Base-by-base conservation (phyloP, 2,888 invertebrate species). In the Mesorhabditis belari region DNA sequence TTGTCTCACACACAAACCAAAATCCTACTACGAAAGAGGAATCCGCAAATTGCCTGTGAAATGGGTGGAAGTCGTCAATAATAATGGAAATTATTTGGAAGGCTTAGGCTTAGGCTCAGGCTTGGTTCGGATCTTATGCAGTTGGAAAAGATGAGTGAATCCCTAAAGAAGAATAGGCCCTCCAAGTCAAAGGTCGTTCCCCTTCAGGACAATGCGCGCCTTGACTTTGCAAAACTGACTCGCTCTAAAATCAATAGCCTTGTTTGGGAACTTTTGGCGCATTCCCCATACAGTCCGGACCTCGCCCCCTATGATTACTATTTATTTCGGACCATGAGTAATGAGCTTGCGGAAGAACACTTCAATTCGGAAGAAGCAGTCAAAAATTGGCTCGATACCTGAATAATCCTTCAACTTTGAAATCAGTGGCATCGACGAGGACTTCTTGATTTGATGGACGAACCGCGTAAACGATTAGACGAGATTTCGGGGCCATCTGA, bases 301-400 rank as follows among this genome's bases (percentile, higher is more conserved):
- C 92, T 89, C 0, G 93, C 93, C 58, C 92, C 86, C 5, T 90
- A 92, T 64, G 93, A n/a, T n/a, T n/a, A n/a, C n/a, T n/a, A n/a
- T n/a, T n/a, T n/a, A n/a, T n/a, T n/a, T n/a, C n/a, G n/a, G n/a
- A n/a, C n/a, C n/a, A n/a, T n/a, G n/a, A n/a, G n/a, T n/a, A n/a
- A n/a, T n/a, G n/a, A n/a, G n/a, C n/a, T n/a, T n/a, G n/a, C n/a
- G n/a, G n/a, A n/a, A n/a, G n/a, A 81, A 87, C 70, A 67, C n/a
- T 67, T 64, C 2, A n/a, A 12, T 51, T 12, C n/a, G 23, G 9
- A 23, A 19, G 23, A 19, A 12, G 21, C 17, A n/a, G n/a, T n/a
- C n/a, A n/a, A n/a, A n/a, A n/a, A n/a, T n/a, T 84, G 23, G 91
- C 86, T 60, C 87, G 80, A 92, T 92, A 79, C 88, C 88, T 51